phyloP scores from a whole-genome alignment of 2,113 vertebrate genomes.

The Pachycephala philippinensis region DNA sequence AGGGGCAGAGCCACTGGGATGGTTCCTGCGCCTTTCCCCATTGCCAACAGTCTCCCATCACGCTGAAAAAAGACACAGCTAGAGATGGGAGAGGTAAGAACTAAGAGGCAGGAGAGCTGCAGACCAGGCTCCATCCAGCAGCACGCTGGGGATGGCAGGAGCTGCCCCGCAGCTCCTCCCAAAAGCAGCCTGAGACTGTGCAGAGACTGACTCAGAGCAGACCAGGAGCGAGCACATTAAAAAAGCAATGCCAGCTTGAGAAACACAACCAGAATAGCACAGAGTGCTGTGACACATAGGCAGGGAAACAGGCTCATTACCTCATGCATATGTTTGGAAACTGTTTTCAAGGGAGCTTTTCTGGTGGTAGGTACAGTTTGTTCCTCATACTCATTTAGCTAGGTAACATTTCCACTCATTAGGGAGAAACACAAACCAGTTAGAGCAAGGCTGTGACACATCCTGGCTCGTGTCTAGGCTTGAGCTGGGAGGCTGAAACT shows the following conservation, averaged over 20 bases:
- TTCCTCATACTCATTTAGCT: slow-evolving; percentile 18
- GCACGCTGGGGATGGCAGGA: not conserved
- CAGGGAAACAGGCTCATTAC: slow-evolving; percentile 32
- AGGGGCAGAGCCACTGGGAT: not conserved
- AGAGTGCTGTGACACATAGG: slow-evolving; percentile 2
- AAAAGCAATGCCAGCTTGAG: slow-evolving; percentile 30
- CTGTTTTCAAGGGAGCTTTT: slow-evolving; percentile 9
- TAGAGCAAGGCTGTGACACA: not conserved
- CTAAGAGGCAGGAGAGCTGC: not conserved
- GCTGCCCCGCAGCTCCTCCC: not conserved
- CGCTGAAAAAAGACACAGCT: not conserved
- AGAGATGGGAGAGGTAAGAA: not conserved
- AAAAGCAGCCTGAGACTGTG: not conserved
- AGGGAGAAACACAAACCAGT: not conserved
- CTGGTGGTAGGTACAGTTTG: slow-evolving; percentile 32
- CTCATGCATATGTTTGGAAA: slow-evolving; percentile 56
- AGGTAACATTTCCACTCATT: slow-evolving; percentile 27
- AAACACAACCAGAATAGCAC: slow-evolving; percentile 36
- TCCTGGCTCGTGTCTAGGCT: not conserved
- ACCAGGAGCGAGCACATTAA: not conserved
- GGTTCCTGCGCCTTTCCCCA: not conserved
- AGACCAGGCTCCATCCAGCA: not conserved
- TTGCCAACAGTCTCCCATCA: not conserved
- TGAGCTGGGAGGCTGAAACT: not conserved
- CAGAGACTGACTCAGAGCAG: slow-evolving; percentile 28